Base-by-base conservation (phyloP, 2,113 vertebrate genomes). In the Sapajus apella region DNA sequence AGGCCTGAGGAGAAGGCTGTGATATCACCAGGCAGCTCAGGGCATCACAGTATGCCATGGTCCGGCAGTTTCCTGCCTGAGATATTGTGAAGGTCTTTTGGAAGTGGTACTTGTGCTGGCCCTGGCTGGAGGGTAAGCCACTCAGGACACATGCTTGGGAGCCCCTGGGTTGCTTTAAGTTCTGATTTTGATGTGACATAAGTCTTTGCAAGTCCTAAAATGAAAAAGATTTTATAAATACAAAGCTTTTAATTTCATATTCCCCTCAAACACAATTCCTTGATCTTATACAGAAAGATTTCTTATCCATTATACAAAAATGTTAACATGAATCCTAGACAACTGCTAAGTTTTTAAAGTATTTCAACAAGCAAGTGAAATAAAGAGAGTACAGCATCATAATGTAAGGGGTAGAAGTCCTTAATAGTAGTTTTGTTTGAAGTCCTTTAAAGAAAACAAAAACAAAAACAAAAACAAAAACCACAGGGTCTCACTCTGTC, bases 21-120 rank as follows among this genome's bases (percentile, higher is more conserved):
- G 99, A 99, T 7, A 99, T 99, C 96, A 99, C 99, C 1, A 99
- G 98, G 95, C 99, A 99, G 94, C 99, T 98, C 95, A 99, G 97
- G 0, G 98, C 97, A 77, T 99, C 99, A 45, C 99, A 99, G 98
- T 99, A 99, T 0, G 99, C 98, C 98, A 99, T 98, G 13, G 99
- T 99, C 32, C 99, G 98, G 98, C 99, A 99, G 96, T 98, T 99
- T 30, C 99, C 99, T 0, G 95, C 30, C 97, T 99, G 99, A 88
- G 99, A 99, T 90, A 99, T 98, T 73, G 99, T n/a, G 73, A 99
- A 98, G 1, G 98, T 99, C 96, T 99, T 99, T 75, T 99, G 99
- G 97, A 99, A 98, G 61, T 96, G 97, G 98, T 99, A 99, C 90
- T 99, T 99, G 84, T 64, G 95, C 75, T 98, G 98, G 84, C 98